Evolutionary conservation across 2,888 invertebrate genomes (phyloP).

Genomic region (Aspidapion aeneum): DNA sequence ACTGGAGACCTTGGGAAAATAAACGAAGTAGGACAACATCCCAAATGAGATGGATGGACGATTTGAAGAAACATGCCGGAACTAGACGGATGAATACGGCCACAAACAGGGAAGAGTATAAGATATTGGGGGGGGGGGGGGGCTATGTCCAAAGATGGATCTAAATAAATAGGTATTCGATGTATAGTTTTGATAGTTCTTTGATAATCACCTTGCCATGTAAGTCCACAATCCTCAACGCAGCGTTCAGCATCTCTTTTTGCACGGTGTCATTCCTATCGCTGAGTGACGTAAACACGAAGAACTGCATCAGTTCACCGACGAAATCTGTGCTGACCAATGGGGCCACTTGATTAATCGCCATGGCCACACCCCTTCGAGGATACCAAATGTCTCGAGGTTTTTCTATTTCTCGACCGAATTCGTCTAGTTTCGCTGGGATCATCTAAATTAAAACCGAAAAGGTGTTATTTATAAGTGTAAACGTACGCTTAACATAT

Average conservation of each 20-base stretch:
- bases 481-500: too few relatives aligned
- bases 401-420: constrained; percentile 83
- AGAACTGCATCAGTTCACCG: constrained; percentile 70
- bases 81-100: too few relatives aligned
- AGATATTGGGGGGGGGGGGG: too few relatives aligned
- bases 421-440: constrained; percentile 83
- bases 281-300: constrained; percentile 81
- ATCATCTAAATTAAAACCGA: constrained; percentile 58
- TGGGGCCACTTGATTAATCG: constrained; percentile 75
- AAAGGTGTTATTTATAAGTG: too few relatives aligned
- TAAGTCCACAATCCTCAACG: constrained; percentile 85
- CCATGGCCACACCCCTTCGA: constrained; percentile 83
- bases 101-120: too few relatives aligned
- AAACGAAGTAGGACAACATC: too few relatives aligned
- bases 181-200: too few relatives aligned
- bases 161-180: too few relatives aligned
- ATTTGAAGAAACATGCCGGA: too few relatives aligned
- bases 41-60: too few relatives aligned
- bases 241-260: constrained; percentile 89
- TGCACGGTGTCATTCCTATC: constrained; percentile 82
- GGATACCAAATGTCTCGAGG: constrained; percentile 90
- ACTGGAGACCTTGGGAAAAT: too few relatives aligned
- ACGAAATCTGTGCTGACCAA: constrained; percentile 67
- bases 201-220: constrained; percentile 97
- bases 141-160: too few relatives aligned